Conservation (phyloP, 1,140 invertebrate genomes). For the Aphaenogaster ashmeadi region DNA sequence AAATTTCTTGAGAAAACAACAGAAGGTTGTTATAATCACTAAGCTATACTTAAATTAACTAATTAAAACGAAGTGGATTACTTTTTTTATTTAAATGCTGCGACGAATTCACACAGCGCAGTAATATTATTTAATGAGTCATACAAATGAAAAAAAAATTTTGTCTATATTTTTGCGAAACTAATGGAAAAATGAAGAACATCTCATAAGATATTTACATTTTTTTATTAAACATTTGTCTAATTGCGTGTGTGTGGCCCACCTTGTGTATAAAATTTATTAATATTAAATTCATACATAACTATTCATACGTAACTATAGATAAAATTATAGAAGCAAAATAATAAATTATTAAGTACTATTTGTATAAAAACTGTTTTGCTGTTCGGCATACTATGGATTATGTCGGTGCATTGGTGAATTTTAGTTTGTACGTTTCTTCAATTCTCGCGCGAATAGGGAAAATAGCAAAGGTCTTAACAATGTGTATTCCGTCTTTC, state of each 20-base stretch:
- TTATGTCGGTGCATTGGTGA: neutral
- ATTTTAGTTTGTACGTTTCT: constrained; percentile 30
- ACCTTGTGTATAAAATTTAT: constrained; percentile 4
- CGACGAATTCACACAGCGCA: neutral
- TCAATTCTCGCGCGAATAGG: neutral
- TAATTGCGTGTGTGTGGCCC: neutral
- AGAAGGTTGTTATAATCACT: neutral
- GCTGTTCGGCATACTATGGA: neutral
- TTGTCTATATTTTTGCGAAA: neutral
- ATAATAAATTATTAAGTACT: constrained; percentile 60
- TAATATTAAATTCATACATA: neutral
- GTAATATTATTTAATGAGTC: neutral
- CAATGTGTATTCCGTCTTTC: constrained; percentile 73
- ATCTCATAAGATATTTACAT: neutral
- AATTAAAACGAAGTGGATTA: neutral
- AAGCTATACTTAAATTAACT: neutral
- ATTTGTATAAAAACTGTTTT: constrained; percentile 18
- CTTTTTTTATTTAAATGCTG: neutral
- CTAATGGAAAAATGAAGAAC: neutral
- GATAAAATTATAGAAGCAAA: neutral
- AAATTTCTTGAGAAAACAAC: constrained; percentile 17
- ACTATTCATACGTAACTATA: neutral
- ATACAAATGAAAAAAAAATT: neutral
- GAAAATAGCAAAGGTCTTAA: constrained; percentile 8
- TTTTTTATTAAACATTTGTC: constrained; percentile 6